Evolutionary conservation across 2,888 invertebrate species (phyloP).

Genomic region (Chrysolina haemoptera): DNA sequence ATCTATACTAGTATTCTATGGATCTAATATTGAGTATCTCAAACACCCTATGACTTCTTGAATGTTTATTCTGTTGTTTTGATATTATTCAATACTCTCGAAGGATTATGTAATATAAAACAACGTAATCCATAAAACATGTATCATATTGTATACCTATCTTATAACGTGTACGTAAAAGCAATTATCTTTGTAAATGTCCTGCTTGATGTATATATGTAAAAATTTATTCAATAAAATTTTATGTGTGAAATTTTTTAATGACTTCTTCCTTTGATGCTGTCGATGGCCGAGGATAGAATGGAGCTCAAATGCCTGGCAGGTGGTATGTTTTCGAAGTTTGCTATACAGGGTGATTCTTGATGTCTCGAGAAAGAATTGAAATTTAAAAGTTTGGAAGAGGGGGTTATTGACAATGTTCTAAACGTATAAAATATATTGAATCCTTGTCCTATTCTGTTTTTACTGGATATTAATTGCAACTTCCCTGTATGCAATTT

Average conservation of each 20-base stretch:
- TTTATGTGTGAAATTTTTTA: constrained; percentile 13
- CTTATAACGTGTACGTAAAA: constrained; percentile 30
- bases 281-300: neutral
- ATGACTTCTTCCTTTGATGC: neutral
- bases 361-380: too few species aligned
- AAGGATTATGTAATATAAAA: constrained; percentile 3
- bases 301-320: too few species aligned
- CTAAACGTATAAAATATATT: too few species aligned
- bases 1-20: too few species aligned
- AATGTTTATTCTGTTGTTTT: neutral
- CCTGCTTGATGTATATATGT: constrained; percentile 39
- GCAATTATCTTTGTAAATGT: constrained; percentile 38
- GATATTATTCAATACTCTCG: neutral
- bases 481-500: too few species aligned
- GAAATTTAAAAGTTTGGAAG: too few species aligned
- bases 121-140: constrained; percentile 9
- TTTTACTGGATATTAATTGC: too few species aligned
- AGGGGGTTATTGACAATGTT: too few species aligned
- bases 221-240: constrained; percentile 35
- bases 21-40: too few species aligned
- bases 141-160: constrained; percentile 33
- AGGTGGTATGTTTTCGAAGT: too few species aligned
- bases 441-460: too few species aligned
- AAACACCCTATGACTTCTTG: neutral
- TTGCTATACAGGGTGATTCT: too few species aligned